A percentile compares a stretch with the other conserved stretches of the same genome.
phyloP scores from a whole-genome alignment of 2,888 invertebrate species.

The Orthosia incerta region DNA sequence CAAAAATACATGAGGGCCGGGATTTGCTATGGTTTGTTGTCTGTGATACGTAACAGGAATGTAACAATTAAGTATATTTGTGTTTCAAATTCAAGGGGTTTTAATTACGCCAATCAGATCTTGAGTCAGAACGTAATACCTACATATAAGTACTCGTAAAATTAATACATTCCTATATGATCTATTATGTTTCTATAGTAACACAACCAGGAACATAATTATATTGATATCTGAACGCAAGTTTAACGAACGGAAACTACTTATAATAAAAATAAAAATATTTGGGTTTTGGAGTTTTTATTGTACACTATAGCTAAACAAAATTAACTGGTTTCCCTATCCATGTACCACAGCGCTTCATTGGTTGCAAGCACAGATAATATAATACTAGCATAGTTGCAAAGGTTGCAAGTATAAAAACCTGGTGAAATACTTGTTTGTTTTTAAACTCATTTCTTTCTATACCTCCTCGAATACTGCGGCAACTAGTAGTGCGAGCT shows the following conservation, averaged over 20 bases:
- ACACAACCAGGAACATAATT: no score
- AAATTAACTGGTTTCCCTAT: neutral
- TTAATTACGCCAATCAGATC: neutral
- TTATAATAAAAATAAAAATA: slow-evolving; percentile 1
- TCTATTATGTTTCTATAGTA: neutral
- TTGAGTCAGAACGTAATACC: neutral
- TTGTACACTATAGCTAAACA: slow-evolving; percentile 6
- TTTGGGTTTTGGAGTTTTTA: slow-evolving; percentile 13
- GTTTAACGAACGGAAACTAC: neutral
- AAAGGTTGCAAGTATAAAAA: neutral
- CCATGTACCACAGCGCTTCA: neutral
- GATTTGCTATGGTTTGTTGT: slow-evolving; percentile 1
- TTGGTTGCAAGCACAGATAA: neutral
- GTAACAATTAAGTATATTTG: no score
- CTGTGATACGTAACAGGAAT: neutral
- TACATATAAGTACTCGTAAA: no score
- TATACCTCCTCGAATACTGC: slow-evolving; percentile 6
- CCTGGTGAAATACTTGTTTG: neutral
- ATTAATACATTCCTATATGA: neutral
- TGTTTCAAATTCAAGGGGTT: slow-evolving; percentile 1
- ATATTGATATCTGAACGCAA: no score
- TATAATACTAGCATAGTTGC: no score
- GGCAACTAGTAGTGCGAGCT: slow-evolving; percentile 44
- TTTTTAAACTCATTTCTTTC: slow-evolving; percentile 3
- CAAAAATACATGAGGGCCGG: neutral